Conservation (phyloP, 2,113 vertebrate species). For the Spheniscus mendiculus region DNA sequence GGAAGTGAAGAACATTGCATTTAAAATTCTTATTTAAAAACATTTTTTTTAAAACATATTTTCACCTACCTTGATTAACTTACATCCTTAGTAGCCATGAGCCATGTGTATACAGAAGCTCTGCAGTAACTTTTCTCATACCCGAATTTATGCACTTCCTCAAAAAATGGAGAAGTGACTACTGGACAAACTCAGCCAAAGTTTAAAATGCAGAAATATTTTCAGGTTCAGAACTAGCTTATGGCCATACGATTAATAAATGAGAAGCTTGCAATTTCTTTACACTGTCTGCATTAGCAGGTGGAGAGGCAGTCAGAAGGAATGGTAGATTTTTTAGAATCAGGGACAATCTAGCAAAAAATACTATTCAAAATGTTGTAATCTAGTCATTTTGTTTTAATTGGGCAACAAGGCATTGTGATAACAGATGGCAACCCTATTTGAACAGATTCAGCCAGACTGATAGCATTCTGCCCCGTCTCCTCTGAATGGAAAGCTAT, state of each 20-base stretch:
- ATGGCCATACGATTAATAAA: conserved; percentile 3
- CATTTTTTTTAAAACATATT: not conserved
- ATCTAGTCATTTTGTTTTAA: conserved; percentile 61
- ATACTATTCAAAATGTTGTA: conserved; percentile 38
- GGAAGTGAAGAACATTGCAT: not conserved
- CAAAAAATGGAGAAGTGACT: conserved; percentile 22
- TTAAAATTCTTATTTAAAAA: not conserved
- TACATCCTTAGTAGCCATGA: not conserved
- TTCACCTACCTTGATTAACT: not conserved
- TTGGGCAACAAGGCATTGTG: conserved; percentile 55
- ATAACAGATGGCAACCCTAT: conserved; percentile 70
- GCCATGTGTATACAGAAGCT: not conserved
- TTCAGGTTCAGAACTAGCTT: conserved; percentile 10
- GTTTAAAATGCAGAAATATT: conserved; percentile 49
- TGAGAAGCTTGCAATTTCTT: conserved; percentile 31
- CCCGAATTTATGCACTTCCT: not conserved
- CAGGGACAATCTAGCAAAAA: conserved; percentile 44
- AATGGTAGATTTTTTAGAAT: conserved; percentile 47
- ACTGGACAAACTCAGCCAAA: not conserved
- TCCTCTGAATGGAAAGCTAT: conserved; percentile 58
- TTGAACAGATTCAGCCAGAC: conserved; percentile 63
- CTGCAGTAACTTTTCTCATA: not conserved
- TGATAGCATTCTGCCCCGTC: conserved; percentile 69
- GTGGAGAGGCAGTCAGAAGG: conserved; percentile 49
- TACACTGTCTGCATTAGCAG: conserved; percentile 27